These are phyloP conservation scores for Falco cherrug DNA, from an alignment of 2,797 vertebrate genomes.

Conservation along the genomic window DNA sequence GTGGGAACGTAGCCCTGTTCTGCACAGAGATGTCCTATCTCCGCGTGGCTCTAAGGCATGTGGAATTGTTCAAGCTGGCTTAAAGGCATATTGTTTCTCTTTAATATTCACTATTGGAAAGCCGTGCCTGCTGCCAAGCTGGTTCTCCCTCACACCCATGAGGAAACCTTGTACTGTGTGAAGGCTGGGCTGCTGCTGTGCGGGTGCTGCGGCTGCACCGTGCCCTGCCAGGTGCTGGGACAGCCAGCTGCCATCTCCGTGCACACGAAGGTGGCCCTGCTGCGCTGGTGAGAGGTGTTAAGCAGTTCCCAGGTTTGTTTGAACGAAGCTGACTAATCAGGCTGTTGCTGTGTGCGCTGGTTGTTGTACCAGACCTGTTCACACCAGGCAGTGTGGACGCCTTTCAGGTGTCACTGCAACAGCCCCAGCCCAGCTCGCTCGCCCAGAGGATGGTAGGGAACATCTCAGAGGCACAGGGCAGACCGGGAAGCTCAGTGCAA, in stretches of 20 bases:
- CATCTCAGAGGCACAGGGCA: fast-evolving
- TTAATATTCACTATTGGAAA: background rate
- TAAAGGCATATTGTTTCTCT: background rate
- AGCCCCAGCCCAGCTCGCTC: background rate
- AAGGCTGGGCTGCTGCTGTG: fast-evolving
- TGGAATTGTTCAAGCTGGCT: background rate
- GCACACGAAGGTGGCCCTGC: fast-evolving
- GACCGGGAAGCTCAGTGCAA: background rate
- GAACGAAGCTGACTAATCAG: background rate
- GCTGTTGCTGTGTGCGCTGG: background rate
- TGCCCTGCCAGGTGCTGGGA: fast-evolving
- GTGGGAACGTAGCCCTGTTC: background rate
- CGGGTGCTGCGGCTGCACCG: background rate
- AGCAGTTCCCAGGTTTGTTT: background rate
- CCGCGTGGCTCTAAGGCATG: background rate
- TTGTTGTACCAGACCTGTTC: background rate
- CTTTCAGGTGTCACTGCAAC: background rate
- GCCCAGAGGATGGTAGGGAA: background rate
- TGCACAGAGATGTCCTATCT: background rate
- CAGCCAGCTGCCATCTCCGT: fast-evolving
- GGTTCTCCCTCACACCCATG: background rate
- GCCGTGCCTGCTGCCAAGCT: background rate
- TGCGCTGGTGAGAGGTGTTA: background rate
- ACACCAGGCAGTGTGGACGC: fast-evolving
- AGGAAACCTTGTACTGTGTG: fast-evolving